phyloP scores from a whole-genome alignment of 2,797 vertebrate species.

The Pagetopsis macropterus region DNA sequence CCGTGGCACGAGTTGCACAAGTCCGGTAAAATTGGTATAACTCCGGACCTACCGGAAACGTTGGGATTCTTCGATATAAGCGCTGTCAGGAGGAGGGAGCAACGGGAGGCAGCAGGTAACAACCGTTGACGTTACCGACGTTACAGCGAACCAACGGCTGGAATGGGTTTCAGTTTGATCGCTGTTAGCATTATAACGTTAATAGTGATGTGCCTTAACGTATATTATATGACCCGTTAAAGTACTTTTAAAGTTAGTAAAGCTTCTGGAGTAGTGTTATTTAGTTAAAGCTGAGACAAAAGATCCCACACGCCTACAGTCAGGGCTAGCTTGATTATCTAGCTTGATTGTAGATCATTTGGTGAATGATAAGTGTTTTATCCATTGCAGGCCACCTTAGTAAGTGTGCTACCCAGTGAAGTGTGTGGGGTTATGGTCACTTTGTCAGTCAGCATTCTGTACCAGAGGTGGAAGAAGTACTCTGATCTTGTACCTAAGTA shows the following conservation, averaged over 20 bases:
- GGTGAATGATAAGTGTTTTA: too few species aligned
- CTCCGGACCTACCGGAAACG: constrained; percentile 85
- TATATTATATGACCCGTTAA: accelerated
- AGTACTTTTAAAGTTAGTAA: not conserved
- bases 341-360: not conserved
- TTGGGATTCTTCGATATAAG: constrained; percentile 91
- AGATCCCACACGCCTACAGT: not conserved
- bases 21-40: constrained; percentile 53
- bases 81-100: constrained; percentile 80
- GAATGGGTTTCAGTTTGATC: not conserved
- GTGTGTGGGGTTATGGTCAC: too few species aligned
- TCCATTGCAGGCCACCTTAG: too few species aligned
- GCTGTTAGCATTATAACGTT: not conserved
- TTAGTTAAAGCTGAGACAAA: not conserved
- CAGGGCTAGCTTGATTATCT: constrained; percentile 15
- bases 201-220: too few species aligned
- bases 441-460: too few species aligned
- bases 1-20: constrained; percentile 59
- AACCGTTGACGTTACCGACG: constrained; percentile 31
- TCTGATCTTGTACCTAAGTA: too few species aligned
- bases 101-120: constrained; percentile 88
- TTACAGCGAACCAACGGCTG: constrained; percentile 11
- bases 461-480: too few species aligned
- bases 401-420: too few species aligned
- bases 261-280: not conserved